Evolutionary conservation across 2,113 vertebrate species (phyloP), one percentile per base, ranked within the genome.

Genomic region (Megaceryle maxima): DNA sequence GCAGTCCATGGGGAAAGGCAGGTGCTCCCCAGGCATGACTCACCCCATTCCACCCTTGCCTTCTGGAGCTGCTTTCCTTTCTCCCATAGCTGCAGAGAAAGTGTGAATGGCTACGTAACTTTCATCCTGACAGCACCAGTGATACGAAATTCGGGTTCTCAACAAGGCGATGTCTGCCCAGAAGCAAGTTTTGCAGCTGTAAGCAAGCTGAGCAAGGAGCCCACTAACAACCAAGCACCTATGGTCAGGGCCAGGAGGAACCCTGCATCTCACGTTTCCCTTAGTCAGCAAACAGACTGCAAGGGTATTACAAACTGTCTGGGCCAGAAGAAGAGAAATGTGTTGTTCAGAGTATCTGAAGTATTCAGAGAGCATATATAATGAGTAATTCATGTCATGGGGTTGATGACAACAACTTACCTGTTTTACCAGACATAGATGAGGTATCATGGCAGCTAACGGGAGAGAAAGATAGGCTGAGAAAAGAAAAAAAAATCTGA

Each of bases 381-480:
- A 44, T 10, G 73, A 37, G 60, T 88, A 92, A 87, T 95, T 96
- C 43, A 6, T 46, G 57, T 10, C 48, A 48, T 41, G 76, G 66
- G 29, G 62, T 51, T 35, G 68, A 78, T 72, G 79, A 53, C 80
- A 92, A 53, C 60, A 57, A 31, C 73, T 93, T 68, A 92, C 84
- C 94, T 94, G 53, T 84, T 84, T 14, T 18, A 78, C 56, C 92
- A 95, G 90, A 88, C 16, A 0, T 28, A 43, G 73, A 88, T 64
- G 66, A 84, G 66, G 64, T 91, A 85, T 85, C 86, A 63, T 2
- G 6, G 68, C 68, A 80, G 88, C 85, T 84, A 84, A 11, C 6
- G 85, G 68, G 80, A 78, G 48, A 87, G 77, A 94, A 87, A 72
- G 90, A 95, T 84, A 82, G 80, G 46, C 53, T 93, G 88, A 84